phyloP scores from a whole-genome alignment of 2,113 vertebrate genomes.

The Brienomyrus longianalis region DNA sequence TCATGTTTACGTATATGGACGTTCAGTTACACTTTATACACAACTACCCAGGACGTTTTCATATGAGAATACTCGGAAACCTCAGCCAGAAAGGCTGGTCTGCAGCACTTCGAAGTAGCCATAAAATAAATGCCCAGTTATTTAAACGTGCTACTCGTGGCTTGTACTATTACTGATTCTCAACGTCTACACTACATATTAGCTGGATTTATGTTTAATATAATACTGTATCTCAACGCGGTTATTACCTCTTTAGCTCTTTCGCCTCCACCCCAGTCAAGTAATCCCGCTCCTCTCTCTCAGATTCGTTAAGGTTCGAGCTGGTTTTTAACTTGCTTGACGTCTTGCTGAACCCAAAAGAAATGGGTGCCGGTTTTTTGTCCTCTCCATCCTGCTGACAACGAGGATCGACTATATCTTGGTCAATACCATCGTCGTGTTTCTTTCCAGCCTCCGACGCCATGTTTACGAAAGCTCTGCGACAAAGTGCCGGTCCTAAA shows the following conservation, averaged over 20 bases:
- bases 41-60: background rate
- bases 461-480: slow-evolving; percentile 45
- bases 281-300: slow-evolving; percentile 55
- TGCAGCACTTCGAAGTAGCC: background rate
- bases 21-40: background rate
- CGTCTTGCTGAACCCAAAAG: slow-evolving; percentile 71
- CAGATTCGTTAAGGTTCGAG: background rate
- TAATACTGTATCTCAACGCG: too few relatives aligned
- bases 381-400: slow-evolving; percentile 30
- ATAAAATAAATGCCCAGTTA: background rate
- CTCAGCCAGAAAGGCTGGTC: background rate
- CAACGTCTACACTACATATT: background rate
- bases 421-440: background rate
- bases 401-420: background rate
- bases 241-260: slow-evolving; percentile 60
- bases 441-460: slow-evolving; percentile 44
- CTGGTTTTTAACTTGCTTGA: slow-evolving; percentile 49
- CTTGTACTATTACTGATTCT: background rate
- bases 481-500: background rate
- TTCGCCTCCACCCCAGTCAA: slow-evolving; percentile 59
- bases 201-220: background rate
- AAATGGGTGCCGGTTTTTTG: slow-evolving; percentile 51
- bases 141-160: background rate
- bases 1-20: background rate
- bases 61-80: background rate